A percentile compares a stretch with the other conserved stretches of the same genome.
These are phyloP conservation scores for Hemibagrus wyckioides DNA, from an alignment of 2,113 vertebrate species.

Conservation along the genomic window DNA sequence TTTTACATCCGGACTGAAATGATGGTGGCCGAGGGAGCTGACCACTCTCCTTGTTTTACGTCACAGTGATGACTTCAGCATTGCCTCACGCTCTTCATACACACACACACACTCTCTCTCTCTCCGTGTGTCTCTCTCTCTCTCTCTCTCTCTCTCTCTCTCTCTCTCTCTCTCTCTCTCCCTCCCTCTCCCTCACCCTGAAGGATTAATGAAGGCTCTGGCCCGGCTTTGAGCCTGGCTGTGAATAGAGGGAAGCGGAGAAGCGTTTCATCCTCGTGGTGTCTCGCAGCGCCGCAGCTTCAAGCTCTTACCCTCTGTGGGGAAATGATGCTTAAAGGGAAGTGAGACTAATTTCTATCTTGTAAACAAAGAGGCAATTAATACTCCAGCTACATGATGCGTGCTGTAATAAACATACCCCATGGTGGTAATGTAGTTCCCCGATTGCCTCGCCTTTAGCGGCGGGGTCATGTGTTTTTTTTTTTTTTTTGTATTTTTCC, in stretches of 20 bases:
- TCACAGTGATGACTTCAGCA: background rate
- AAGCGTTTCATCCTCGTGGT: background rate
- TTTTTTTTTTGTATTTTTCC: no score
- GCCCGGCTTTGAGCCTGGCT: background rate
- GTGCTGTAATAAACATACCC: conserved; percentile 4
- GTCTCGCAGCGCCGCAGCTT: conserved; percentile 15
- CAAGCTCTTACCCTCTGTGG: background rate
- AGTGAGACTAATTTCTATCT: conserved; percentile 31
- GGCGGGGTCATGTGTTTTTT: background rate
- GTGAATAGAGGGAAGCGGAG: background rate
- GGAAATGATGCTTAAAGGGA: conserved; percentile 31
- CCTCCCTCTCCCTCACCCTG: conserved; percentile 42
- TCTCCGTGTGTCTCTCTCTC: no score
- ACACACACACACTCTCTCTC: no score
- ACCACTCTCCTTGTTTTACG: background rate
- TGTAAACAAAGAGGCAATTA: conserved; percentile 44
- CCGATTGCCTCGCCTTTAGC: background rate
- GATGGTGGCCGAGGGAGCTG: no score
- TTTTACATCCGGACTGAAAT: background rate
- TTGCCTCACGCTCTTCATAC: no score
- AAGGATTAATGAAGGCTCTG: conserved; percentile 23
- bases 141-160: background rate
- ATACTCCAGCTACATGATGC: conserved; percentile 9
- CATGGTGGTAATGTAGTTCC: background rate
- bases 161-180: background rate